Evolutionary conservation across 2,888 invertebrate genomes (phyloP), one percentile per base, ranked within the genome.

Genomic region (Spatulosminthurus flaviceps): DNA sequence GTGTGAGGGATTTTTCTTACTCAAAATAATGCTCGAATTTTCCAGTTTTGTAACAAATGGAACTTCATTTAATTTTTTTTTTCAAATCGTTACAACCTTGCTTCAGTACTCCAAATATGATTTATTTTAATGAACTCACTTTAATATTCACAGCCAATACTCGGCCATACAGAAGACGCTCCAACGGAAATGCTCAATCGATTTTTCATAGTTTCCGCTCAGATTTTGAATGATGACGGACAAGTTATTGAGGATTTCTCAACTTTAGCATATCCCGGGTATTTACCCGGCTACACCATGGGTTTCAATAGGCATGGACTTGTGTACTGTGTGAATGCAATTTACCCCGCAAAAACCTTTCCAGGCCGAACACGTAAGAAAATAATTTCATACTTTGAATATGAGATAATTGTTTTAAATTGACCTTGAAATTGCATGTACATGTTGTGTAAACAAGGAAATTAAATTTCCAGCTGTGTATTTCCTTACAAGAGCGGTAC

Each of bases 121-220:
- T n/a, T n/a, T n/a, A n/a, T n/a, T n/a, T n/a, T n/a, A n/a, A n/a
- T n/a, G n/a, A n/a, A n/a, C n/a, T n/a, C n/a, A n/a, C n/a, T n/a
- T n/a, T n/a, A n/a, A n/a, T n/a, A n/a, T n/a, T n/a, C n/a, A 34
- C 4, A 34, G 34, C 5, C 34, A 34, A 34, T 34, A 34, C 51
- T 96, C 78, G 95, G 93, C 0, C 95, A 96, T 87, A 95, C 94
- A 0, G 95, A 95, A 88, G 96, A 96, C 86, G 94, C 95, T 0
- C 89, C 93, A 75, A 88, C 90, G 2, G 93, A 93, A 86, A 92
- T 92, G 0, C 87, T 95, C 41, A 95, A 95, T 87, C 92, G 94
- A 86, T 93, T 92, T 88, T 95, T 95, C 88, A 91, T 95, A 81
- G 92, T 95, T 77, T 82, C 81, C 34, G 84, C 83, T 0, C 81